phyloP scores from a whole-genome alignment of 2,113 vertebrate species.

The mouse (Mus musculus) region DNA sequence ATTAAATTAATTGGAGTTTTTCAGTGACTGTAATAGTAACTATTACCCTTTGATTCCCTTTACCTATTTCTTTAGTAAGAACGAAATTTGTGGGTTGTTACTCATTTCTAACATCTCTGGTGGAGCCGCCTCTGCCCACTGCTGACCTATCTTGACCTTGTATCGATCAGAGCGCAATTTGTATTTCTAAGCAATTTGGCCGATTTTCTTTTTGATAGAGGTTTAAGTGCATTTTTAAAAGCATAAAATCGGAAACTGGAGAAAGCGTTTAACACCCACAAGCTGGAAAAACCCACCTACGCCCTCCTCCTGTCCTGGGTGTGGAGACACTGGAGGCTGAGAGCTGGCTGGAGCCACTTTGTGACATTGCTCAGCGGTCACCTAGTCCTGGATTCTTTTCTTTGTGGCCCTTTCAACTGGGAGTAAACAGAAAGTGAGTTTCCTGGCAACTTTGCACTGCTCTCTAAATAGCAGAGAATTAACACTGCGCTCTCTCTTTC shows the following conservation, averaged over 20 bases:
- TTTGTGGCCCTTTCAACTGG: background rate
- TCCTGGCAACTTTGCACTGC: constrained; percentile 37
- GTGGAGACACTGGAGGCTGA: background rate
- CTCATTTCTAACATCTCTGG: constrained; percentile 58
- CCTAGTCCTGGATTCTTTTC: constrained; percentile 37
- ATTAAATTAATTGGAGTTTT: constrained; percentile 71
- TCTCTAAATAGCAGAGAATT: constrained; percentile 60
- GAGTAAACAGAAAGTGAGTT: constrained; percentile 58
- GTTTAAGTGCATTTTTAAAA: background rate
- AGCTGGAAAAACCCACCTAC: constrained; percentile 1
- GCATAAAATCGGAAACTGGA: constrained; percentile 59
- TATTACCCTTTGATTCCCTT: constrained; percentile 73
- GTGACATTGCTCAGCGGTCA: background rate
- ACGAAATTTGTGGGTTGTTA: constrained; percentile 78
- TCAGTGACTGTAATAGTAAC: constrained; percentile 51
- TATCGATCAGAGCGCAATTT: constrained; percentile 44
- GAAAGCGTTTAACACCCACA: constrained; percentile 1
- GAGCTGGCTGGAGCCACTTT: background rate
- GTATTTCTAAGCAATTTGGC: constrained; percentile 36
- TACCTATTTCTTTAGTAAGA: constrained; percentile 72
- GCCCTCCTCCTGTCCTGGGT: background rate
- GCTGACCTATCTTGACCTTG: constrained; percentile 21
- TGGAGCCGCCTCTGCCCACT: constrained; percentile 46
- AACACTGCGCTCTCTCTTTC: background rate
- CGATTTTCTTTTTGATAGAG: constrained; percentile 42